phyloP scores from a whole-genome alignment of 2,797 vertebrate genomes.

The Lagorchestes hirsutus region DNA sequence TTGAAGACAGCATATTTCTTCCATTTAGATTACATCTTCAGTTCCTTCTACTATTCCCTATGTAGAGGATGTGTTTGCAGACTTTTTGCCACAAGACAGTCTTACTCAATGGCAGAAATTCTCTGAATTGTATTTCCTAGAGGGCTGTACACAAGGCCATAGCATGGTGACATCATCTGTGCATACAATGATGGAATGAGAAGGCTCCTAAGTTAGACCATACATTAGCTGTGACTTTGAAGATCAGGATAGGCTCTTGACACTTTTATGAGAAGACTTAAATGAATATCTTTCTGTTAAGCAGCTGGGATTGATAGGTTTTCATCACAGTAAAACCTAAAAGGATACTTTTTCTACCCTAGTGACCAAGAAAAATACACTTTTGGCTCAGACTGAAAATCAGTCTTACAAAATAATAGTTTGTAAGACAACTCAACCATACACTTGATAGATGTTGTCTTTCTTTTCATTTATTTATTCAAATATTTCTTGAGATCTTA shows the following conservation, averaged over 20 bases:
- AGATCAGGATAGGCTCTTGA: neutral
- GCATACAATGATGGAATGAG: neutral
- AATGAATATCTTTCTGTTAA: neutral
- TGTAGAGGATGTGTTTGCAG: neutral
- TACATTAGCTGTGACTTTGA: neutral
- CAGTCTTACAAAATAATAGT: neutral
- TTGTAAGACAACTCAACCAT: neutral
- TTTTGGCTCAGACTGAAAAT: constrained; percentile 26
- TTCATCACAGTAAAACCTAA: neutral
- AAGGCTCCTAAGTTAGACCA: neutral
- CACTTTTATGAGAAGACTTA: constrained; percentile 16
- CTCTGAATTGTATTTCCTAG: neutral
- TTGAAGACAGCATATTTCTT: neutral
- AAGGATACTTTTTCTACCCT: constrained; percentile 13
- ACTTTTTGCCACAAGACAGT: neutral
- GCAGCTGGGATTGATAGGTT: constrained; percentile 22
- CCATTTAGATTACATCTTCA: neutral
- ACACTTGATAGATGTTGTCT: neutral
- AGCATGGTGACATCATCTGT: neutral
- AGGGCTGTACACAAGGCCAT: neutral
- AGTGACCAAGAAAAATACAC: neutral
- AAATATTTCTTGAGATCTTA: neutral
- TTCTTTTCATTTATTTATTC: neutral
- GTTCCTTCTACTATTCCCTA: neutral
- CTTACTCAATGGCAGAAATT: neutral